These are phyloP conservation scores for Teleiodes luculella DNA, from an alignment of 2,888 invertebrate genomes.

Conservation along the genomic window DNA sequence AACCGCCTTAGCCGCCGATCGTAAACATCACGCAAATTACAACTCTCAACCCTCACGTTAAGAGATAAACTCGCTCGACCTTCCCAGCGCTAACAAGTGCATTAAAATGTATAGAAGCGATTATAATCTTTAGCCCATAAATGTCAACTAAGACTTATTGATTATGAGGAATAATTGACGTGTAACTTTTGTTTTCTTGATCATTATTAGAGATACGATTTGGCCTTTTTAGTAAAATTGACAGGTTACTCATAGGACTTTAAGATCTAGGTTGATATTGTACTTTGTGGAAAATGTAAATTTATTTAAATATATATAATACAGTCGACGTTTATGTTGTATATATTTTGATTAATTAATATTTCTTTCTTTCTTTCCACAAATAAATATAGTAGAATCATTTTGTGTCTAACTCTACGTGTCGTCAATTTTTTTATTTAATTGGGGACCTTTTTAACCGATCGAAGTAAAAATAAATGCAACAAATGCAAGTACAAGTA, in stretches of 20 bases:
- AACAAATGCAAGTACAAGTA: too few species aligned
- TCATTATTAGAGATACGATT: slow-evolving; percentile 19
- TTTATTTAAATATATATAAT: neutral
- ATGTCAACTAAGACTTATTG: slow-evolving; percentile 51
- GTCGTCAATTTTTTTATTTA: too few species aligned
- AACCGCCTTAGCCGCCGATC: neutral
- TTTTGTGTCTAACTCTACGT: too few species aligned
- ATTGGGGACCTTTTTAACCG: too few species aligned
- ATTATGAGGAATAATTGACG: slow-evolving; percentile 36
- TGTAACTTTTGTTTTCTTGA: slow-evolving; percentile 28
- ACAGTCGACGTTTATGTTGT: too few species aligned
- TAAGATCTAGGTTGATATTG: neutral
- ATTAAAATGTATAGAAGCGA: slow-evolving; percentile 54
- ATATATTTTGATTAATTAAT: too few species aligned
- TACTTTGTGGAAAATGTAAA: neutral
- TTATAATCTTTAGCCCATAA: slow-evolving; percentile 44
- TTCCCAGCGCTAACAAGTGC: slow-evolving; percentile 21
- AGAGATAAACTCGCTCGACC: slow-evolving; percentile 1
- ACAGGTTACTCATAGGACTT: neutral
- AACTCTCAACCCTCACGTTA: slow-evolving; percentile 17
- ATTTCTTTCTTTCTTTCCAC: too few species aligned
- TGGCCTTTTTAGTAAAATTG: slow-evolving; percentile 8
- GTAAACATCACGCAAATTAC: slow-evolving; percentile 24
- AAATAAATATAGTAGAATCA: too few species aligned
- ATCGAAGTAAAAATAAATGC: too few species aligned